A percentile compares a stretch with the other conserved stretches of the same genome.
phyloP scores from a whole-genome alignment of 2,888 invertebrate genomes.

The Tuta absoluta region DNA sequence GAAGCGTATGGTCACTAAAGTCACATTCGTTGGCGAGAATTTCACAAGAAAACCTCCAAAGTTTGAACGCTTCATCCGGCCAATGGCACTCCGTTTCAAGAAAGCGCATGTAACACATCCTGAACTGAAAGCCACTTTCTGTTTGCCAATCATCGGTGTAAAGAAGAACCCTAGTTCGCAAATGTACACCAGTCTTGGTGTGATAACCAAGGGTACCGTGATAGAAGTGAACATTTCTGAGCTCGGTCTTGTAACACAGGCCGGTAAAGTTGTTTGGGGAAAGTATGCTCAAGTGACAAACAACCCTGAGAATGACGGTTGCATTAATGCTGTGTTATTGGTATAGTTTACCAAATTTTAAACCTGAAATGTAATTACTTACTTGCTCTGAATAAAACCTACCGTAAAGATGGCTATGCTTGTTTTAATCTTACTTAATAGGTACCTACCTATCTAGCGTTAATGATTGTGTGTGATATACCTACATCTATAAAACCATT shows the following conservation, averaged over 20 bases:
- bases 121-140: conserved; percentile 98
- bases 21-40: conserved; percentile 98
- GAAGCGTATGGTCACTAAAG: conserved; percentile 99
- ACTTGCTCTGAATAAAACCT: conserved; percentile 42
- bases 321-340: conserved; percentile 98
- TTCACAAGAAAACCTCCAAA: conserved; percentile 99
- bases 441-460: background rate
- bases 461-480: too few species aligned
- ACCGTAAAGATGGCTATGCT: conserved; percentile 33
- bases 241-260: conserved; percentile 98
- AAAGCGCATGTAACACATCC: conserved; percentile 99
- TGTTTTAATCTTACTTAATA: conserved; percentile 33
- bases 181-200: conserved; percentile 98
- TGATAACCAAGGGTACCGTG: conserved; percentile 99
- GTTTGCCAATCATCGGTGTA: conserved; percentile 98
- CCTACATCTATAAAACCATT: too few species aligned
- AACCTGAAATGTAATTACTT: conserved; percentile 35
- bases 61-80: conserved; percentile 98
- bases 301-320: conserved; percentile 99
- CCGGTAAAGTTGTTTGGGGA: conserved; percentile 99
- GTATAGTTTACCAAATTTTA: conserved; percentile 82
- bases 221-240: conserved; percentile 99
- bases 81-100: conserved; percentile 97
- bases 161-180: conserved; percentile 99
- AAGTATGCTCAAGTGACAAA: conserved; percentile 99